A percentile compares a stretch with the other conserved stretches of the same genome.
Conservation (phyloP, 2,888 invertebrate genomes). For the Dynastes grantii region DNA sequence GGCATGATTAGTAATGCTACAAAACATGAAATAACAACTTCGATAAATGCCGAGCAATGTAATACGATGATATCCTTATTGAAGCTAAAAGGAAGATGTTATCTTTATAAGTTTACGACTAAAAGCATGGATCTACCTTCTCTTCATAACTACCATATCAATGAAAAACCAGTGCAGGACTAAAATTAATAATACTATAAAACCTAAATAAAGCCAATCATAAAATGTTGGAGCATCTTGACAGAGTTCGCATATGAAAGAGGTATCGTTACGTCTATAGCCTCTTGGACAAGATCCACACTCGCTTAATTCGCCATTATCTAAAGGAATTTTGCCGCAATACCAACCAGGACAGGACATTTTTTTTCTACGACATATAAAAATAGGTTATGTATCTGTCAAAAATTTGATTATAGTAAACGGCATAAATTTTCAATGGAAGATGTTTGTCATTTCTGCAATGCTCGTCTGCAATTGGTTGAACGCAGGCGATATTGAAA, state of each 20-base stretch:
- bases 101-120: conserved; percentile 12
- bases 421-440: conserved; percentile 55
- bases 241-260: conserved; percentile 87
- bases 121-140: conserved; percentile 73
- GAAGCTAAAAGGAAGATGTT: conserved; percentile 72
- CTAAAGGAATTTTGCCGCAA: conserved; percentile 82
- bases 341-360: conserved; percentile 85
- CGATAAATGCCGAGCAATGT: conserved; percentile 87
- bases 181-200: conserved; percentile 91
- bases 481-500: conserved; percentile 55
- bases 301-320: conserved; percentile 82
- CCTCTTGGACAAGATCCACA: conserved; percentile 93
- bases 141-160: conserved; percentile 84
- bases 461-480: conserved; percentile 58
- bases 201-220: conserved; percentile 95
- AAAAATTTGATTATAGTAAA: conserved; percentile 55
- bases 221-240: conserved; percentile 84
- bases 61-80: conserved; percentile 83
- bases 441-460: conserved; percentile 59
- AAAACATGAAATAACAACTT: conserved; percentile 83
- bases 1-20: conserved; percentile 86
- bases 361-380: conserved; percentile 51
- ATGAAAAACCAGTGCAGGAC: conserved; percentile 95
- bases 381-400: conserved; percentile 59
- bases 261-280: conserved; percentile 80